Base-by-base conservation (phyloP, 2,888 invertebrate species). In the Netelia fuscicornis region DNA sequence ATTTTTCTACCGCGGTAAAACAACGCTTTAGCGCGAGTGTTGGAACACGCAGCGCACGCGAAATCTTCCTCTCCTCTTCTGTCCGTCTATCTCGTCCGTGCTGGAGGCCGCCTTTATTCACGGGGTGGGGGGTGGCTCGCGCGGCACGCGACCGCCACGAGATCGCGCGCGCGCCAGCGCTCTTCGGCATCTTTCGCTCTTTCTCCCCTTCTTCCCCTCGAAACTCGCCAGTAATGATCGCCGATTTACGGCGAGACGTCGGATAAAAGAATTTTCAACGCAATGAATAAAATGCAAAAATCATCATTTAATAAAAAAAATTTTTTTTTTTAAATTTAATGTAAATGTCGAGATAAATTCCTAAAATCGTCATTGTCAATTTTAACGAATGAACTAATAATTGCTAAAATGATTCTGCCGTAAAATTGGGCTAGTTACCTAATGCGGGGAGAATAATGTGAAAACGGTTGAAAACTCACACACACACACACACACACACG, bases 91-190 rank as follows among this genome's bases (percentile, higher is more conserved):
- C 42, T 44, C n/a, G 58, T 23, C 25, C 11, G 9, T 11, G 54
- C 56, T 17, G 72, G 64, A 30, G 64, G 13, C 37, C 64, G 37
- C 25, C 56, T 77, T 70, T 37, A 52, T 62, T 30, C 42, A 42
- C 67, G 71, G 17, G 58, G 11, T 30, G 44, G 58, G 52, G 30
- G 9, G 9, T 25, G 52, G 75, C 60, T 54, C 54, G 56, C 58
- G 44, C 78, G 81, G 81, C 81, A 79, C 78, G 81, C 84, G 84
- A 85, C 84, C 71, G 81, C 84, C 78, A 64, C 84, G 65, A 67
- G 54, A 42, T 67, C 44, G 54, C 13, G 62, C 64, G 68, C 48
- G 37, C 37, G 68, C 30, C 2, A 37, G 20, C 37, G 52, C 25
- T 68, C 68, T 48, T 52, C 52, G n/a, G 25, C 13, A 25, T 68